These are phyloP conservation scores for Heliconius himera DNA, from an alignment of 1,140 invertebrate species.

Conservation along the genomic window DNA sequence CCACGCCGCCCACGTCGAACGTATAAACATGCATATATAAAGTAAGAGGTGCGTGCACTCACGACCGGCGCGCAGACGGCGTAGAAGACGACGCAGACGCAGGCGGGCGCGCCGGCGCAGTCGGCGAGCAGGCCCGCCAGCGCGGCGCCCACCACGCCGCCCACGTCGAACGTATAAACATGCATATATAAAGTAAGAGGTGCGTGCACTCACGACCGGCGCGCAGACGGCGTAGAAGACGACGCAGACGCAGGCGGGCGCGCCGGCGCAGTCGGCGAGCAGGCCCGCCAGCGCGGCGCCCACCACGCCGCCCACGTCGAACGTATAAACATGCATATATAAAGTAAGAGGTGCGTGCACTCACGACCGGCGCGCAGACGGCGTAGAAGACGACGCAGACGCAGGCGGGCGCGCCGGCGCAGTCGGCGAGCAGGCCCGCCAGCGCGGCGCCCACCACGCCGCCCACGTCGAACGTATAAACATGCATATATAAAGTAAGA, in stretches of 20 bases:
- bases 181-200: no score
- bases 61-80: slow-evolving; percentile 91
- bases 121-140: slow-evolving; percentile 93
- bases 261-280: slow-evolving; percentile 91
- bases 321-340: slow-evolving; percentile 83
- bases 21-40: slow-evolving; percentile 70
- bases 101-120: slow-evolving; percentile 90
- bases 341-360: slow-evolving; percentile 39
- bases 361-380: slow-evolving; percentile 91
- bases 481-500: no score
- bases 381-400: slow-evolving; percentile 93
- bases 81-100: slow-evolving; percentile 93
- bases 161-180: slow-evolving; percentile 97
- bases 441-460: slow-evolving; percentile 93
- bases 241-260: slow-evolving; percentile 92
- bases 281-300: slow-evolving; percentile 94
- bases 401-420: slow-evolving; percentile 90
- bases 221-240: slow-evolving; percentile 91
- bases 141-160: slow-evolving; percentile 93
- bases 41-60: slow-evolving; percentile 57
- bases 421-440: slow-evolving; percentile 93
- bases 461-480: slow-evolving; percentile 97
- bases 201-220: slow-evolving; percentile 89
- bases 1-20: slow-evolving; percentile 95
- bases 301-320: slow-evolving; percentile 94